Evolutionary conservation across 2,113 vertebrate genomes (phyloP).

Genomic region (Plecotus auritus): DNA sequence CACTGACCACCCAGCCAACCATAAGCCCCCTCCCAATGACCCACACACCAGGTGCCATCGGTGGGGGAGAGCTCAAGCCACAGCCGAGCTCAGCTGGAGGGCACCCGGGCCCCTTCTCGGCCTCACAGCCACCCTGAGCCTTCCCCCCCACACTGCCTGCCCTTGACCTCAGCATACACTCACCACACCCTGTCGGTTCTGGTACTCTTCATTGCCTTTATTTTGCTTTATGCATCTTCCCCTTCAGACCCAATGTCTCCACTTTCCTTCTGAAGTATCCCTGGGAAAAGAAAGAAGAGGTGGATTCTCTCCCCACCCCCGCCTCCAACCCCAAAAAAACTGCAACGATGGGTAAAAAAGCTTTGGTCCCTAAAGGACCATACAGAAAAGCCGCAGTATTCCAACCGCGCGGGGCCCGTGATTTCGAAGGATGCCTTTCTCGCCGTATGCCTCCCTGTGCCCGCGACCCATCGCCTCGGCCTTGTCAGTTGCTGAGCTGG

Average conservation of each 20-base stretch:
- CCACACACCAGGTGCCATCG: neutral
- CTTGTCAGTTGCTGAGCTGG: constrained; percentile 23
- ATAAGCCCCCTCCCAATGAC: constrained; percentile 27
- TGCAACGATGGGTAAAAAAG: constrained; percentile 19
- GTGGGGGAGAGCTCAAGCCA: constrained; percentile 38
- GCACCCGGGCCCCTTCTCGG: constrained; percentile 7
- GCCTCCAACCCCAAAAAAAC: neutral
- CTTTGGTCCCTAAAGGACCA: neutral
- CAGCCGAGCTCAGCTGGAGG: constrained; percentile 47
- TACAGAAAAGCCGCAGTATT: constrained; percentile 34
- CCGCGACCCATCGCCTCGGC: neutral
- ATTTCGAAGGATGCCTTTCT: constrained; percentile 57
- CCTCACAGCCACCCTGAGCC: neutral
- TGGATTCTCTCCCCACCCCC: neutral
- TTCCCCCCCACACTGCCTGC: neutral
- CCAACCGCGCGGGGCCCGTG: neutral
- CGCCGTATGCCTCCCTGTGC: constrained; percentile 50
- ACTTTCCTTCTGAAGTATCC: constrained; percentile 47
- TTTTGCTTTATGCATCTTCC: constrained; percentile 7
- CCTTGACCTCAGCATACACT: neutral
- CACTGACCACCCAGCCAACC: constrained; percentile 61
- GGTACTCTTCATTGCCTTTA: neutral
- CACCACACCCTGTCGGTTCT: neutral
- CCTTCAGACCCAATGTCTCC: neutral
- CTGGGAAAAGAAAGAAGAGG: constrained; percentile 31